Evolutionary conservation across 2,888 invertebrate genomes (phyloP).

Genomic region (Onchidella celtica): DNA sequence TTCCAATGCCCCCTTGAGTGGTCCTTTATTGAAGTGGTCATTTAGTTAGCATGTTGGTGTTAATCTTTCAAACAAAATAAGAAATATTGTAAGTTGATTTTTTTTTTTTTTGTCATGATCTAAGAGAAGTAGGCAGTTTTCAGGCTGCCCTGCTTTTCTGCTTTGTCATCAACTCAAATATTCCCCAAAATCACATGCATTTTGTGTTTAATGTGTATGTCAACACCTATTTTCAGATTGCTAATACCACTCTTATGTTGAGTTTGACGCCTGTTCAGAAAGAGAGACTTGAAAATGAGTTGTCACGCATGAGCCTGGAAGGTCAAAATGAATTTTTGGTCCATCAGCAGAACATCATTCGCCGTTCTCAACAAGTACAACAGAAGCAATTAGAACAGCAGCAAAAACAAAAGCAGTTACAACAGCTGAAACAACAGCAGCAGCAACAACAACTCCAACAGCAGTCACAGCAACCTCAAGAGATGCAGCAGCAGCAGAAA

Average conservation of each 20-base stretch:
- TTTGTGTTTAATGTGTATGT: too few species aligned
- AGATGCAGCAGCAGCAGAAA: background rate
- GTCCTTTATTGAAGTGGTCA: too few species aligned
- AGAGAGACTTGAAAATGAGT: conserved; percentile 34
- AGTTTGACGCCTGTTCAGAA: conserved; percentile 39
- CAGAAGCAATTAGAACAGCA: conserved; percentile 37
- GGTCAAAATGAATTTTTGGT: conserved; percentile 41
- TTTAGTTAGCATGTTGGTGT: too few species aligned
- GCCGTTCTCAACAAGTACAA: conserved; percentile 36
- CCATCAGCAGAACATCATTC: conserved; percentile 43
- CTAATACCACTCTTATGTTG: conserved; percentile 36
- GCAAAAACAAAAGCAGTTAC: conserved; percentile 1
- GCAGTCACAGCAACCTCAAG: background rate
- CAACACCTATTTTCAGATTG: conserved; percentile 46
- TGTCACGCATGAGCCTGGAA: conserved; percentile 39
- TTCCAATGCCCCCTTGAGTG: too few species aligned
- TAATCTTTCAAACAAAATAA: too few species aligned
- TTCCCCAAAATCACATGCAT: too few species aligned
- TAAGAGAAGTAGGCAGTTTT: too few species aligned
- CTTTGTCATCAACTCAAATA: too few species aligned
- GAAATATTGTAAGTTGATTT: too few species aligned
- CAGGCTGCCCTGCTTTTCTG: too few species aligned
- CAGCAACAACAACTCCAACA: background rate
- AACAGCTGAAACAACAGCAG: background rate
- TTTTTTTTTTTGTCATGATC: too few species aligned